A percentile compares a stretch with the other conserved stretches of the same genome.
Conservation (phyloP, 2,797 vertebrate species). For the Paguma larvata region DNA sequence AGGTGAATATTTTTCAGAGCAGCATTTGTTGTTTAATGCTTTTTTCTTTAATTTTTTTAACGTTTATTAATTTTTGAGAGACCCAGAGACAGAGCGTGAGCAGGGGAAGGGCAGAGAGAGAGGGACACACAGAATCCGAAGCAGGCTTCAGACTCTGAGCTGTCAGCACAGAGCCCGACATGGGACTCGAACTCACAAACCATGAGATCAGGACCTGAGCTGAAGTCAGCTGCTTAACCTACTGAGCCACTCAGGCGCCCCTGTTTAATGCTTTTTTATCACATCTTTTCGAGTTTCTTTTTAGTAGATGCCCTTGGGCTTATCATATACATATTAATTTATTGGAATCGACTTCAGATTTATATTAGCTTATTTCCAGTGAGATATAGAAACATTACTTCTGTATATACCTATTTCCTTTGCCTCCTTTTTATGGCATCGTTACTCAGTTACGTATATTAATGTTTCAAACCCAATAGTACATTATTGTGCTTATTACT, state of each 20-base stretch:
- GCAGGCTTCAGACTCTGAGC: too few relatives aligned
- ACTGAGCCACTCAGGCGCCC: too few relatives aligned
- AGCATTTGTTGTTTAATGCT: not conserved
- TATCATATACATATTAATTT: not conserved
- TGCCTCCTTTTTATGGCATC: not conserved
- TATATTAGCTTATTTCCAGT: not conserved
- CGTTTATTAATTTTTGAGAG: too few relatives aligned
- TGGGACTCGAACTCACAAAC: too few relatives aligned
- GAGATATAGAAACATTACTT: not conserved
- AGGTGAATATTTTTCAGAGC: not conserved
- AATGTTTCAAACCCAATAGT: not conserved
- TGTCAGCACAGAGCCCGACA: too few relatives aligned
- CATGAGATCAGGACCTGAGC: too few relatives aligned
- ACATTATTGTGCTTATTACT: not conserved
- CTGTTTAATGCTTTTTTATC: not conserved
- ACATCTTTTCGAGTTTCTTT: not conserved
- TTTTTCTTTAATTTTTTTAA: not conserved
- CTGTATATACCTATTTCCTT: not conserved
- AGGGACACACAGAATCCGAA: too few relatives aligned
- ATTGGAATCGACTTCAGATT: not conserved
- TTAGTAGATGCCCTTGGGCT: not conserved
- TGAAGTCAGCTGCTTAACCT: too few relatives aligned
- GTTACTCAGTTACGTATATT: not conserved
- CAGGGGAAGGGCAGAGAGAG: too few relatives aligned
- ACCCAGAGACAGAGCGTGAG: too few relatives aligned